Base-by-base conservation (phyloP, 2,797 vertebrate species). In the Muscicapa comitata region DNA sequence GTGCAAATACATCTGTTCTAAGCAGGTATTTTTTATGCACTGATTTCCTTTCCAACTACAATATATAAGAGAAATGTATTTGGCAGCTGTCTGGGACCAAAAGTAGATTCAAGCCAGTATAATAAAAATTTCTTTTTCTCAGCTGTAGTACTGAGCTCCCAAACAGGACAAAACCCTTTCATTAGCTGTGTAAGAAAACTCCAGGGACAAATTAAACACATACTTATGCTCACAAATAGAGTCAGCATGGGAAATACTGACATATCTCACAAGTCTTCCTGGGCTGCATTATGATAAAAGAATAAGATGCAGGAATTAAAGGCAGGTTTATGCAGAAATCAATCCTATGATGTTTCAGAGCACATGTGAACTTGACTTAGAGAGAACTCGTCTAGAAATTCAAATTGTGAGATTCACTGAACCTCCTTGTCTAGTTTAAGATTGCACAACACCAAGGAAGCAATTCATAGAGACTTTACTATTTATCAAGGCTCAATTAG, bases 1-100 rank as follows among this genome's bases (percentile, higher is more conserved):
- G 95, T 93, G 42, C 85, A 96, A 97, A 96, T 86, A 95, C 85
- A 95, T 94, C 91, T 96, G 91, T 78, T 96, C 85, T 35, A 76
- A 76, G 76, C 79, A 90, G 51, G 90, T 70, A 78, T 33, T 78
- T 96, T 92, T 92, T 80, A 92, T 29, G 62, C 47, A 66, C 50
- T 0, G 0, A 89, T 87, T 96, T 96, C 92, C 96, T 92, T 93
- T 97, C 93, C 93, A 93, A 59, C 80, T 77, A 73, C 16, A 9
- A 94, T 94, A 93, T 54, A 47, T 35, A 51, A 70, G 33, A 80
- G 78, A 87, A 91, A 93, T 73, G 15, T 29, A 87, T 91, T 88
- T 96, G 95, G 94, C 93, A 95, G 87, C 79, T 79, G 31, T 48
- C 51, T 81, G 19, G 58, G 81, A 86, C 85, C 21, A 51, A 90